Conservation (phyloP, 2,113 vertebrate species). For the Dinomys branickii region DNA sequence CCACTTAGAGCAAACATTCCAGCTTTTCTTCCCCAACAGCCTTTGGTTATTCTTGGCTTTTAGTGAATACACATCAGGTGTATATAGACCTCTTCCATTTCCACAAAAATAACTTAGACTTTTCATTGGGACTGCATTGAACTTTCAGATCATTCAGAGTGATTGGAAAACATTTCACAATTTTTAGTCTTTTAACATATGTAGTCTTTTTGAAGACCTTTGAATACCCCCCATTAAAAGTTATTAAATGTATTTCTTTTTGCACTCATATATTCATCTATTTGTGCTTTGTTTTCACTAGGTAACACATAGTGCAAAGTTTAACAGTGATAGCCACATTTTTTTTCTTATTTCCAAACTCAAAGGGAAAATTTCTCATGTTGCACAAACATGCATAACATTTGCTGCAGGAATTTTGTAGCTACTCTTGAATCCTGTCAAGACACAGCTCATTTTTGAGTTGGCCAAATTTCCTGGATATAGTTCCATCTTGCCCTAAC, state of each 20-base stretch:
- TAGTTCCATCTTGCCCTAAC: background rate
- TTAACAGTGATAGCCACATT: background rate
- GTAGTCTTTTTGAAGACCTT: background rate
- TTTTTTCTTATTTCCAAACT: background rate
- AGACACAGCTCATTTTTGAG: background rate
- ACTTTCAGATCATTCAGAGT: background rate
- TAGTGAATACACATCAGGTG: background rate
- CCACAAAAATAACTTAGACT: background rate
- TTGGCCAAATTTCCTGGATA: background rate
- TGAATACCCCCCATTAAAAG: background rate
- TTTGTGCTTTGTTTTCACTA: background rate
- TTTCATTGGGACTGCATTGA: background rate
- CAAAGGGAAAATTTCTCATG: background rate
- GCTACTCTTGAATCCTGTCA: background rate
- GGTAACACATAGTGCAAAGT: background rate
- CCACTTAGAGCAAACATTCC: background rate
- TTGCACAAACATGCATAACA: background rate
- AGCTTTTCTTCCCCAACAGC: background rate
- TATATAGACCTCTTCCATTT: background rate
- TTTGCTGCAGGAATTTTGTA: background rate
- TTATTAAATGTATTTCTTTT: background rate
- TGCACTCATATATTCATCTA: background rate
- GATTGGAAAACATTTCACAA: background rate
- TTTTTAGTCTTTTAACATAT: background rate
- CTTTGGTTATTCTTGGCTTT: background rate